A percentile compares a stretch with the other conserved stretches of the same genome.
Conservation (phyloP, 2,113 vertebrate species). For the Heterochromis multidens region DNA sequence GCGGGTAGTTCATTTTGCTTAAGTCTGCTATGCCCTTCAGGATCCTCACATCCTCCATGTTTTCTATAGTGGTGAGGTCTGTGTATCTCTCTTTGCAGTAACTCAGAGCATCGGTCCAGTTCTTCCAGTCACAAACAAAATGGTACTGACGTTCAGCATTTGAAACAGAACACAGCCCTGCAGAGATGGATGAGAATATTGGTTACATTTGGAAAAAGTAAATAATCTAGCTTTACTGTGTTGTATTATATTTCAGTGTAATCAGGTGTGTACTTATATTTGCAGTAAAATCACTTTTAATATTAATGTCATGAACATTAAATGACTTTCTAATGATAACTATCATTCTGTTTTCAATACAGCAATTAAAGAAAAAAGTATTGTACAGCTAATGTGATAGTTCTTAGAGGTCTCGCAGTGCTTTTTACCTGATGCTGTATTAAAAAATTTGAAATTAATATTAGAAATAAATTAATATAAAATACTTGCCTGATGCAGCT, state of each 20-base stretch:
- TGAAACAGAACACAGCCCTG: neutral
- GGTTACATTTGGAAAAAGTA: neutral
- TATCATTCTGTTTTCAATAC: neutral
- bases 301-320: neutral
- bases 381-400: neutral
- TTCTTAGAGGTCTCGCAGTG: neutral
- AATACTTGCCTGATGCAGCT: neutral
- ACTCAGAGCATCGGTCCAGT: neutral
- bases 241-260: neutral
- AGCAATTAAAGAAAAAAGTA: neutral
- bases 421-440: neutral
- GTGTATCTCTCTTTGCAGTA: neutral
- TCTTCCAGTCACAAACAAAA: neutral
- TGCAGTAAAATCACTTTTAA: neutral
- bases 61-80: neutral
- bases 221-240: neutral
- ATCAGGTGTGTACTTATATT: neutral
- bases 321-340: neutral
- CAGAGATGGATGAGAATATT: neutral
- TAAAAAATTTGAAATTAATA: neutral
- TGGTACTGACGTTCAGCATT: neutral
- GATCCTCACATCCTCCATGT: neutral
- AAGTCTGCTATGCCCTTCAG: neutral
- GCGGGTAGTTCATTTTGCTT: fast-evolving
- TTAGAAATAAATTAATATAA: neutral